These are phyloP conservation scores for Diacarnus erythraeanus DNA, from an alignment of 37 sponge, comb jelly and placozoan genomes.

Conservation along the genomic window DNA sequence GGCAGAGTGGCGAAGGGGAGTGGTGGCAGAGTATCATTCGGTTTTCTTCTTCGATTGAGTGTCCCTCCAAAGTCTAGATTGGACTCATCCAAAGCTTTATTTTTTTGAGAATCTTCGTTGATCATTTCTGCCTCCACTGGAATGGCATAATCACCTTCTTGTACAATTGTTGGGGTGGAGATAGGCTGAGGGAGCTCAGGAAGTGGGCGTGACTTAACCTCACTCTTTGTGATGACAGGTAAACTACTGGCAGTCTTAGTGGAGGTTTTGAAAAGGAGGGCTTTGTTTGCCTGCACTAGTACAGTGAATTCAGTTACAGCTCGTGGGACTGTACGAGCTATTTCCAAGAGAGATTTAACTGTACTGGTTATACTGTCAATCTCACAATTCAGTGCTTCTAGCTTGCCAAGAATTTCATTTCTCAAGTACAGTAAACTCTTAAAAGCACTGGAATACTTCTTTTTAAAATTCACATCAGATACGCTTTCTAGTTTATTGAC, in stretches of 20 bases:
- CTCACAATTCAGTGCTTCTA: constrained; percentile 29
- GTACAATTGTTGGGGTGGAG: background rate
- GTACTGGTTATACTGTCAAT: constrained; percentile 56
- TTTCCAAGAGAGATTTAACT: constrained; percentile 63
- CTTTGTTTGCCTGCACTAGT: constrained; percentile 57
- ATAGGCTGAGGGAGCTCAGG: constrained; percentile 40
- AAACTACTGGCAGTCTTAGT: constrained; percentile 1
- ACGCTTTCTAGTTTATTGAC: constrained; percentile 34
- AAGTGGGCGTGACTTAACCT: constrained; percentile 52
- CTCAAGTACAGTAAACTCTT: constrained; percentile 35
- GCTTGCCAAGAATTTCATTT: constrained; percentile 41
- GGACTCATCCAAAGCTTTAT: background rate
- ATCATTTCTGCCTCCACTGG: background rate
- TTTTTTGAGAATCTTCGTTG: background rate
- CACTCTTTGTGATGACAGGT: constrained; percentile 64
- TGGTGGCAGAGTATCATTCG: constrained; percentile 61
- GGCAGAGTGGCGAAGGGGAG: constrained; percentile 47
- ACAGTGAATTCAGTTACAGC: constrained; percentile 53
- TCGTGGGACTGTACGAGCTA: constrained; percentile 43
- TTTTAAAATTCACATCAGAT: constrained; percentile 59
- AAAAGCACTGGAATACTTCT: constrained; percentile 46
- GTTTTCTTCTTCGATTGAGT: constrained; percentile 31
- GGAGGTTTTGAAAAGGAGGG: constrained; percentile 43
- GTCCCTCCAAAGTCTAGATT: background rate
- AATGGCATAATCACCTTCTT: constrained; percentile 20